Conservation (phyloP, 2,113 vertebrate genomes). For the Carassius gibelio region DNA sequence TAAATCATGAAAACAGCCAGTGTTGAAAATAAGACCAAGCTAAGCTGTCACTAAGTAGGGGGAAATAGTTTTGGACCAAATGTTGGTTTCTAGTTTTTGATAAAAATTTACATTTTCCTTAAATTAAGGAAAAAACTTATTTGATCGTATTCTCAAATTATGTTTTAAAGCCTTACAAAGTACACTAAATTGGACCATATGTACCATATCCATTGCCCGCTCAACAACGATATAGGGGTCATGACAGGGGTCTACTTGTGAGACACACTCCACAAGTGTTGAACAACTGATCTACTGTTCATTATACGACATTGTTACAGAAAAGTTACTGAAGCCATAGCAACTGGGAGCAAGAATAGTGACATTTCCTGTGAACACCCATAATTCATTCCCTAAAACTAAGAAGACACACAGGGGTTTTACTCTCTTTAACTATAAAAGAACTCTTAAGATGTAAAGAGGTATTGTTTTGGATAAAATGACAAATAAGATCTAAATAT, state of each 20-base stretch:
- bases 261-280: conserved; percentile 24
- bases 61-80: not conserved
- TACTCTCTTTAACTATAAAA: not conserved
- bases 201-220: not conserved
- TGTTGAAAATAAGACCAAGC: not conserved
- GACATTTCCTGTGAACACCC: conserved; percentile 60
- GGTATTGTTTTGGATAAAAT: conserved; percentile 10
- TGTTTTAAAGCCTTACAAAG: not conserved
- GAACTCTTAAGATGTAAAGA: not conserved
- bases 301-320: conserved; percentile 52
- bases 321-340: conserved; percentile 54
- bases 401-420: conserved; percentile 1
- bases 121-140: not conserved
- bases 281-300: conserved; percentile 59
- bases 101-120: not conserved
- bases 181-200: not conserved
- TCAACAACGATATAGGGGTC: not conserved
- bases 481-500: not conserved
- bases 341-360: conserved; percentile 71
- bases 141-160: not conserved
- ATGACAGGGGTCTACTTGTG: not conserved
- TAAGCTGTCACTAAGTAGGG: not conserved
- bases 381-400: not conserved
- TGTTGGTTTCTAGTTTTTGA: not conserved
- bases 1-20: not conserved